Conservation (phyloP, 2,888 invertebrate species). For the Parelbella ahira region DNA sequence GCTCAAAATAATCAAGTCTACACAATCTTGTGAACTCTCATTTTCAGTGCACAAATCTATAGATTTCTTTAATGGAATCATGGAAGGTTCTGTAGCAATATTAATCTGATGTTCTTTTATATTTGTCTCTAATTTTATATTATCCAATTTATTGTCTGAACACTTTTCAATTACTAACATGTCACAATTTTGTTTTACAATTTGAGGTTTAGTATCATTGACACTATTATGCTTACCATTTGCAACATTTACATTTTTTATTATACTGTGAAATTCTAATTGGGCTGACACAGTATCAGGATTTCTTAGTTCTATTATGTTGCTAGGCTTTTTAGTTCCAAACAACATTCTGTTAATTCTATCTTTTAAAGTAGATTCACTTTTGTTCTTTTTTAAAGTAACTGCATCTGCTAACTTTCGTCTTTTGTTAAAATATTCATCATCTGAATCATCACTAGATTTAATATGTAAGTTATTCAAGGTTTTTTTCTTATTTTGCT, state of each 20-base stretch:
- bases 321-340: conserved; percentile 28
- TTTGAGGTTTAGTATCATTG: neutral
- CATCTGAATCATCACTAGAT: conserved; percentile 67
- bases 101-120: too few species aligned
- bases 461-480: conserved; percentile 37
- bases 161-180: too few species aligned
- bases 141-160: too few species aligned
- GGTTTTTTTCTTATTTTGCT: conserved; percentile 35
- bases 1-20: conserved; percentile 36
- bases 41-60: conserved; percentile 45
- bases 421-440: conserved; percentile 64
- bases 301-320: conserved; percentile 19
- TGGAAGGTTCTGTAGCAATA: too few species aligned
- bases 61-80: neutral
- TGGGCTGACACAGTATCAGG: too few species aligned
- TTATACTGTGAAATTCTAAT: too few species aligned
- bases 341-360: conserved; percentile 64
- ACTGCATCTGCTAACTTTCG: conserved; percentile 79
- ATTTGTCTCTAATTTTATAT: too few species aligned
- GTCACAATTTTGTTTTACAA: conserved; percentile 16
- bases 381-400: conserved; percentile 53
- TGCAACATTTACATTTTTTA: too few species aligned
- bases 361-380: conserved; percentile 60
- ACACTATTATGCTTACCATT: too few species aligned
- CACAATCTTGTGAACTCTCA: conserved; percentile 32